phyloP scores from a whole-genome alignment of 2,113 vertebrate species.

The Hypanus sabinus region DNA sequence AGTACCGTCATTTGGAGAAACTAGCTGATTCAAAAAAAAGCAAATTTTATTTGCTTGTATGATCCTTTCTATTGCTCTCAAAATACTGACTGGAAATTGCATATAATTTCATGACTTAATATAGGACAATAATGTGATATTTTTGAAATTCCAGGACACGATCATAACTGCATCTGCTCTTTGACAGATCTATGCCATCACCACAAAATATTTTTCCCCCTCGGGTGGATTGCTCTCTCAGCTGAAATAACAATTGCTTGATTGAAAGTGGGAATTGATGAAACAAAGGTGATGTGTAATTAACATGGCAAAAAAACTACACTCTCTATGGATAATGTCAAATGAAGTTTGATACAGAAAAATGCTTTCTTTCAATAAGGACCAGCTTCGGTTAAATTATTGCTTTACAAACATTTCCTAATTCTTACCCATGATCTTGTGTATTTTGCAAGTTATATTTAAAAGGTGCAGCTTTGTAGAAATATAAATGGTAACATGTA shows the following conservation, averaged over 20 bases:
- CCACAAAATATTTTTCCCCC: background rate
- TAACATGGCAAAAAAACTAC: background rate
- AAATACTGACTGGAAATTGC: background rate
- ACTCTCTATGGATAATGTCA: background rate
- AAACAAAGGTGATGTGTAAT: background rate
- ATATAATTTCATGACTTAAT: background rate
- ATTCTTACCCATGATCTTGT: background rate
- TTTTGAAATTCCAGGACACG: background rate
- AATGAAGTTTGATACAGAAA: background rate
- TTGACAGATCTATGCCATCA: background rate
- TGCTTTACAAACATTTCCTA: constrained; percentile 5
- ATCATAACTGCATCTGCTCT: background rate
- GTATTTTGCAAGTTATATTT: background rate
- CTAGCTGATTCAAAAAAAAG: background rate
- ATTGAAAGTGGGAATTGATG: background rate
- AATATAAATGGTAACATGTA: background rate
- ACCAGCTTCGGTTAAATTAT: background rate
- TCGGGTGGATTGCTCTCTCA: background rate
- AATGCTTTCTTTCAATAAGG: background rate
- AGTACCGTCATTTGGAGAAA: background rate
- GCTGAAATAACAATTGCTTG: background rate
- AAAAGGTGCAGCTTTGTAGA: background rate
- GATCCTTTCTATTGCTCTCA: background rate
- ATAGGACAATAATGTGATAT: too few relatives aligned
- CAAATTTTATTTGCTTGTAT: background rate